phyloP scores from a whole-genome alignment of 2,888 invertebrate species.

The Galeopsomyia nigrocyanea region DNA sequence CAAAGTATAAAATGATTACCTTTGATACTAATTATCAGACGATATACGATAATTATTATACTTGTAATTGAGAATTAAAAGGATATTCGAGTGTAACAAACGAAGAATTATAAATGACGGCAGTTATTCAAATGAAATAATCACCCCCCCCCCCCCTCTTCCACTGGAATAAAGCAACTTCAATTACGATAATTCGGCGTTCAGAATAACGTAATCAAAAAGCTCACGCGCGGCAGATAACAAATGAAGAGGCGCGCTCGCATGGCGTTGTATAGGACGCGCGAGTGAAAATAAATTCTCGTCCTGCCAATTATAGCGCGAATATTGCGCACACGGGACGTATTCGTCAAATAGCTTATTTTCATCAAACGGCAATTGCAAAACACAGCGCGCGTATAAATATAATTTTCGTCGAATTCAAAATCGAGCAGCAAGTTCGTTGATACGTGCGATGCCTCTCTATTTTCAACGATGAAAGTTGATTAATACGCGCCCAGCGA shows the following conservation, averaged over 20 bases:
- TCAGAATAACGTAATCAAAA: neutral
- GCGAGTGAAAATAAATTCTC: neutral
- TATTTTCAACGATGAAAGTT: conserved; percentile 27
- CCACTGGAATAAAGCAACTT: neutral
- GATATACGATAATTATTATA: no score
- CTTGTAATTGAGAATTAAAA: no score
- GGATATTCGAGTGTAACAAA: no score
- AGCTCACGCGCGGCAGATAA: neutral
- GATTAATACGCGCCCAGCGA: conserved; percentile 3
- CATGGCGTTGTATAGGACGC: no score
- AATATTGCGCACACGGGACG: neutral
- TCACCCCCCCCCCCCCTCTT: no score
- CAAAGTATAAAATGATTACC: no score
- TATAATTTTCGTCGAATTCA: conserved; percentile 19
- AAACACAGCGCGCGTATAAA: no score
- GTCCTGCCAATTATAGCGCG: neutral
- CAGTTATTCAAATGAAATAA: no score
- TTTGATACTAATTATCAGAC: no score
- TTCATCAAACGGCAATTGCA: conserved; percentile 15
- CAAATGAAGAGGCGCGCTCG: neutral
- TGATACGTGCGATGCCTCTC: neutral
- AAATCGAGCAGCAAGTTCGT: conserved; percentile 14
- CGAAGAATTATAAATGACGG: no score
- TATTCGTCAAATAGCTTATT: conserved; percentile 32
- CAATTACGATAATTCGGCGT: neutral